Percentiles rank a stretch among this genome's conserved stretches.
These are phyloP conservation scores for Semnornis frantzii DNA, from an alignment of 2,113 vertebrate species.

Conservation along the genomic window DNA sequence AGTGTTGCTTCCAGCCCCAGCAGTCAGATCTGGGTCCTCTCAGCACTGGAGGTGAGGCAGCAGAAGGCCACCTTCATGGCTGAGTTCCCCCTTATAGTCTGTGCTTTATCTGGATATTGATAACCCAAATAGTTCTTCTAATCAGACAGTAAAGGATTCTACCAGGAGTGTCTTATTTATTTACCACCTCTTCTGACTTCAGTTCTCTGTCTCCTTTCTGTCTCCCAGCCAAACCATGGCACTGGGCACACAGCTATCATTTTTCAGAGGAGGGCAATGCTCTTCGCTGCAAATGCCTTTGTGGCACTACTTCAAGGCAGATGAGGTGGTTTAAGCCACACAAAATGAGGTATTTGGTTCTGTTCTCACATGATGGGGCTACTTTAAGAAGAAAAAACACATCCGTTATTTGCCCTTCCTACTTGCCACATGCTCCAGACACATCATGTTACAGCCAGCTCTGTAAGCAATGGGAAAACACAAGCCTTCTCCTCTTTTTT, in stretches of 20 bases:
- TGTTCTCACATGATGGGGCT: constrained; percentile 11
- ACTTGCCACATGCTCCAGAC: background rate
- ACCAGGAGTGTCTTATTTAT: constrained; percentile 1
- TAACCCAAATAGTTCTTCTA: constrained; percentile 3
- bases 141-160: constrained; percentile 36
- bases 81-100: constrained; percentile 2
- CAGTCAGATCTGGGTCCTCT: fast-evolving
- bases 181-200: background rate
- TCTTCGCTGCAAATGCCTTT: background rate
- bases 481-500: background rate
- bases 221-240: fast-evolving
- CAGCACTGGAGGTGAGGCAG: background rate
- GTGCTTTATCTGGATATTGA: constrained; percentile 59
- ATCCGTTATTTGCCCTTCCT: constrained; percentile 10
- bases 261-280: background rate
- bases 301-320: background rate
- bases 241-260: background rate
- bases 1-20: background rate
- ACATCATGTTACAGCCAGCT: fast-evolving
- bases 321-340: background rate
- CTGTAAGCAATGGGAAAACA: fast-evolving
- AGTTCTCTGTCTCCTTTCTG: constrained; percentile 4
- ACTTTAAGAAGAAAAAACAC: constrained; percentile 41
- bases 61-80: constrained; percentile 56
- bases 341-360: constrained; percentile 5